Evolutionary conservation across 2,888 invertebrate genomes (phyloP).

Genomic region (Andrena camellia): DNA sequence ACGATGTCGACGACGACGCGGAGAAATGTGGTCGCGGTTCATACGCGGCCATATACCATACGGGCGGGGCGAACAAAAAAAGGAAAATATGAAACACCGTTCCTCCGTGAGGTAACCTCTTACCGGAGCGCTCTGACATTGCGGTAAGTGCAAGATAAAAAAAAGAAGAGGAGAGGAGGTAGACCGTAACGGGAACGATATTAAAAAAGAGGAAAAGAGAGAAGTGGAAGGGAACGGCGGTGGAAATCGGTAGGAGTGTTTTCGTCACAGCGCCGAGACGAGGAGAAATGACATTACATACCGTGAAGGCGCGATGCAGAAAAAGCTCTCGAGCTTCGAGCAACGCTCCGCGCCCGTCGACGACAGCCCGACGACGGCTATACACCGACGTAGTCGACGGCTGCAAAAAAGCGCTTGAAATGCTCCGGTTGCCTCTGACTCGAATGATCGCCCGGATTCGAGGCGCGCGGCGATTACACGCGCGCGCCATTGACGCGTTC

Average conservation of each 20-base stretch:
- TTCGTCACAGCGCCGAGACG: constrained; percentile 68
- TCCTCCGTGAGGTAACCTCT: constrained; percentile 53
- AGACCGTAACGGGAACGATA: constrained; percentile 38
- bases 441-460: constrained; percentile 59
- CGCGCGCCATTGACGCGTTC: constrained; percentile 55
- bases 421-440: constrained; percentile 50
- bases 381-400: constrained; percentile 35
- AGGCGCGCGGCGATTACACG: constrained; percentile 60
- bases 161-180: constrained; percentile 15
- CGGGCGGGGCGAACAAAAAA: background rate
- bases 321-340: constrained; percentile 78
- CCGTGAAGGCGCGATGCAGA: constrained; percentile 77
- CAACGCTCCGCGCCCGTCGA: constrained; percentile 67
- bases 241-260: constrained; percentile 61
- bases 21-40: constrained; percentile 32
- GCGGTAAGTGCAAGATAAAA: constrained; percentile 64
- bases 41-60: constrained; percentile 19
- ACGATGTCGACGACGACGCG: constrained; percentile 16
- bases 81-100: constrained; percentile 45
- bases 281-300: constrained; percentile 76
- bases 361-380: constrained; percentile 52
- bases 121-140: constrained; percentile 59
- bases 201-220: constrained; percentile 38
- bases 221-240: constrained; percentile 13
- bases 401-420: constrained; percentile 66